A percentile compares a stretch with the other conserved stretches of the same genome.
Evolutionary conservation across 2,797 vertebrate species (phyloP).

Genomic region (Lepilemur ruficaudatus): DNA sequence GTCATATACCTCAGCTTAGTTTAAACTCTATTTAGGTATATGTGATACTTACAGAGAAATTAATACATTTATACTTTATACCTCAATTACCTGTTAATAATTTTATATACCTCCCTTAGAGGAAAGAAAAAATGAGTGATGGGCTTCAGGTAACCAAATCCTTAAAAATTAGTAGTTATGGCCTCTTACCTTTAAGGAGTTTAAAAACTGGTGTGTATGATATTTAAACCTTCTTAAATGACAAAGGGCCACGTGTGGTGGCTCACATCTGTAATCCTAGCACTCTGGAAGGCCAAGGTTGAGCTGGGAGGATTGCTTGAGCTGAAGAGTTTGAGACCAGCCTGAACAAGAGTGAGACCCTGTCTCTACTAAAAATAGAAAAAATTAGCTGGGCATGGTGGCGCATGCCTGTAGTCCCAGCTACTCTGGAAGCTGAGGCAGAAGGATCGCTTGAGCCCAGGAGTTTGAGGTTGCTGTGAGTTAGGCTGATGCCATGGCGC

Average conservation of each 20-base stretch:
- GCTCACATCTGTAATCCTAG: too few relatives aligned
- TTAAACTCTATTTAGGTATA: not conserved
- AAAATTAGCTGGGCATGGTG: too few relatives aligned
- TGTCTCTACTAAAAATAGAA: too few relatives aligned
- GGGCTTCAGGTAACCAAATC: not conserved
- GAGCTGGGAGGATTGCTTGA: too few relatives aligned
- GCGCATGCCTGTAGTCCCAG: too few relatives aligned
- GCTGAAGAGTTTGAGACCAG: too few relatives aligned
- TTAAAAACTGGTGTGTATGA: constrained; percentile 20
- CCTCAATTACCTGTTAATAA: not conserved
- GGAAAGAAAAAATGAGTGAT: not conserved
- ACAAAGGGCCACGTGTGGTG: not conserved
- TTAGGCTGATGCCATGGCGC: too few relatives aligned
- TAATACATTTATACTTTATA: not conserved
- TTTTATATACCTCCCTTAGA: not conserved
- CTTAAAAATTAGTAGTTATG: not conserved
- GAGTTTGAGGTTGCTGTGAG: too few relatives aligned
- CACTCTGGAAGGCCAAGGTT: too few relatives aligned
- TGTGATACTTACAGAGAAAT: not conserved
- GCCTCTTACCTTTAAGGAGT: not conserved
- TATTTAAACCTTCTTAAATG: constrained; percentile 12
- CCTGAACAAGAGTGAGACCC: too few relatives aligned
- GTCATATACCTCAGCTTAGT: not conserved
- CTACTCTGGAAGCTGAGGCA: too few relatives aligned
- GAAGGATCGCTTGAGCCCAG: too few relatives aligned